Conservation (phyloP, 2,888 invertebrate genomes). For the Tipula unca region DNA sequence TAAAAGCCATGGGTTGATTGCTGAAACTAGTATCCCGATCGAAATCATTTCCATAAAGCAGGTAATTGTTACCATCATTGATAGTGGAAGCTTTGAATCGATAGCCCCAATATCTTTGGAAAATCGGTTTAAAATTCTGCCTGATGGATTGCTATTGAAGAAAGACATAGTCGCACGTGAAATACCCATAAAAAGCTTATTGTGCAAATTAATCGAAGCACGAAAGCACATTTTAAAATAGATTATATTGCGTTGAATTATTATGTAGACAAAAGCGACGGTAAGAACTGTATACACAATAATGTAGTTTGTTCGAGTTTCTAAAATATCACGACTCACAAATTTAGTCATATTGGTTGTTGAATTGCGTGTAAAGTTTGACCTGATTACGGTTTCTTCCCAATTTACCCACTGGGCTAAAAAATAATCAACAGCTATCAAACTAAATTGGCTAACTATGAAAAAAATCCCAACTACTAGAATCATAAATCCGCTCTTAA, state of each 20-base stretch:
- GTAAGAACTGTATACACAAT: conserved; percentile 40
- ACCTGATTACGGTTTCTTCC: conserved; percentile 32
- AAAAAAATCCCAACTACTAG: conserved; percentile 45
- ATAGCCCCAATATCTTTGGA: conserved; percentile 64
- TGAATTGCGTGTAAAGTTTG: neutral
- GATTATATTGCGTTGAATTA: conserved; percentile 49
- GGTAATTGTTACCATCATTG: conserved; percentile 50
- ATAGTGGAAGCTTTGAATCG: conserved; percentile 51
- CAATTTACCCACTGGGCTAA: conserved; percentile 55
- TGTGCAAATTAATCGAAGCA: conserved; percentile 67
- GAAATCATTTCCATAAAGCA: conserved; percentile 43
- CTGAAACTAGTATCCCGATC: conserved; percentile 53
- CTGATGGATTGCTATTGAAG: conserved; percentile 66
- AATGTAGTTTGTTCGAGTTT: conserved; percentile 24
- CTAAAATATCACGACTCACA: neutral
- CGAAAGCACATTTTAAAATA: conserved; percentile 67
- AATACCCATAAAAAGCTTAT: conserved; percentile 67
- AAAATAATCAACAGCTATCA: conserved; percentile 64
- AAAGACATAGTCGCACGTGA: conserved; percentile 65
- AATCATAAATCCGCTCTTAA: conserved; percentile 48
- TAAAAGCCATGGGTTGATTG: conserved; percentile 53
- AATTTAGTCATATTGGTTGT: neutral
- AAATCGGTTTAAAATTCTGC: conserved; percentile 63
- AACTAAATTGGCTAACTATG: conserved; percentile 51
- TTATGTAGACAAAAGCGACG: conserved; percentile 51